Conservation (phyloP, 1,140 invertebrate species). For the Aphaenogaster ashmeadi region DNA sequence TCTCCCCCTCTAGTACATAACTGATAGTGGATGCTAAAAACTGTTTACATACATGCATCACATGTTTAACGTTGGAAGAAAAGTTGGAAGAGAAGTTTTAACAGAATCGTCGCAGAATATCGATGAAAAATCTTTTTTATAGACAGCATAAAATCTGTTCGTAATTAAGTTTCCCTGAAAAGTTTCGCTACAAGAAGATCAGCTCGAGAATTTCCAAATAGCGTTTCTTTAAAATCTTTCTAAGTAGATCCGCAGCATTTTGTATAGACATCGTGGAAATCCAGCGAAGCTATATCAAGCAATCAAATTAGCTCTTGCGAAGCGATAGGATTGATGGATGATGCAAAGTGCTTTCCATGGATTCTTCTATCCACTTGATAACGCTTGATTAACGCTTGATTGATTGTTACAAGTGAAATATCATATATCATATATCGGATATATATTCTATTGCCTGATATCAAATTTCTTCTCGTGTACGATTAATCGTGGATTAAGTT, state of each 20-base stretch:
- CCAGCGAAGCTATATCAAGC: background rate
- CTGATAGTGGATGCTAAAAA: slow-evolving; percentile 25
- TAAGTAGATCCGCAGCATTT: background rate
- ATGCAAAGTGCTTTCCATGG: slow-evolving; percentile 24
- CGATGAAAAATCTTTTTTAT: slow-evolving; percentile 15
- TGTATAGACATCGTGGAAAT: background rate
- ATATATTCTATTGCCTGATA: background rate
- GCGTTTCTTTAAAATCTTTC: background rate
- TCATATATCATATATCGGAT: background rate
- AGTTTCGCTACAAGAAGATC: background rate
- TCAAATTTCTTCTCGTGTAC: slow-evolving; percentile 11
- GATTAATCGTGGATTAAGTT: slow-evolving; percentile 21
- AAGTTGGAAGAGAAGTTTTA: slow-evolving; percentile 37
- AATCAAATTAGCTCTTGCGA: slow-evolving; percentile 33
- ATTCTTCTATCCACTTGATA: slow-evolving; percentile 21
- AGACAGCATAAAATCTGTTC: background rate
- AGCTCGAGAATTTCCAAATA: background rate
- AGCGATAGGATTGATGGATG: slow-evolving; percentile 21
- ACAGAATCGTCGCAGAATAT: slow-evolving; percentile 22
- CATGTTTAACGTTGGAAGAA: slow-evolving; percentile 31
- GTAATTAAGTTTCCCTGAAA: slow-evolving; percentile 25
- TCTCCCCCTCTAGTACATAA: background rate
- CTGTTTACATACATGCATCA: slow-evolving; percentile 21
- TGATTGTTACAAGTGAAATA: slow-evolving; percentile 21
- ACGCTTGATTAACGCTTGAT: slow-evolving; percentile 29